These are phyloP conservation scores for Drosophila robusta DNA, from an alignment of 2,888 invertebrate species.

Conservation along the genomic window DNA sequence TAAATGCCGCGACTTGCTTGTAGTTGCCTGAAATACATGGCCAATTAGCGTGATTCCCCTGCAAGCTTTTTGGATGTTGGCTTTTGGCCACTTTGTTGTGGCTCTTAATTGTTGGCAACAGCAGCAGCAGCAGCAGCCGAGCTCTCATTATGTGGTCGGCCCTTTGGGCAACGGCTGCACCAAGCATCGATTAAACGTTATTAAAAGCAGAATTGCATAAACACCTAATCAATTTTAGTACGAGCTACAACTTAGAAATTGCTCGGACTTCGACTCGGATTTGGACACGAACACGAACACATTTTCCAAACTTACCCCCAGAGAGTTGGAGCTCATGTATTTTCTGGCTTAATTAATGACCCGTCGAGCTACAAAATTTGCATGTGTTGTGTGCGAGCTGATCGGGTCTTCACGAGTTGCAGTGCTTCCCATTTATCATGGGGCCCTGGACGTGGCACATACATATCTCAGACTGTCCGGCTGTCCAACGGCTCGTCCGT, in stretches of 20 bases:
- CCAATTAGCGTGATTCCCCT: constrained; percentile 71
- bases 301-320: constrained; percentile 5
- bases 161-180: constrained; percentile 47
- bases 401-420: constrained; percentile 50
- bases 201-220: constrained; percentile 72
- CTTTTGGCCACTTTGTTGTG: constrained; percentile 34
- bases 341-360: constrained; percentile 71
- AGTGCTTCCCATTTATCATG: constrained; percentile 67
- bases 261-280: constrained; percentile 2
- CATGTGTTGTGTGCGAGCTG: constrained; percentile 51
- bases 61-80: constrained; percentile 15
- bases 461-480: constrained; percentile 33
- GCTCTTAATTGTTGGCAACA: constrained; percentile 60
- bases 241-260: constrained; percentile 40
- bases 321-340: constrained; percentile 11
- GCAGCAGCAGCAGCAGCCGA: constrained; percentile 7
- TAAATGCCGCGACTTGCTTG: constrained; percentile 69
- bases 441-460: too few species aligned
- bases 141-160: constrained; percentile 45
- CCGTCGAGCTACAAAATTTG: constrained; percentile 60
- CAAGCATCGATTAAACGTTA: constrained; percentile 69
- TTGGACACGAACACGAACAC: constrained; percentile 1
- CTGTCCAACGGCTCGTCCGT: constrained; percentile 26
- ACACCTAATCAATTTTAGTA: constrained; percentile 68
- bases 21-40: constrained; percentile 68